Base-by-base conservation (phyloP, 1,140 invertebrate species). In the Sitodiplosis mosellana region DNA sequence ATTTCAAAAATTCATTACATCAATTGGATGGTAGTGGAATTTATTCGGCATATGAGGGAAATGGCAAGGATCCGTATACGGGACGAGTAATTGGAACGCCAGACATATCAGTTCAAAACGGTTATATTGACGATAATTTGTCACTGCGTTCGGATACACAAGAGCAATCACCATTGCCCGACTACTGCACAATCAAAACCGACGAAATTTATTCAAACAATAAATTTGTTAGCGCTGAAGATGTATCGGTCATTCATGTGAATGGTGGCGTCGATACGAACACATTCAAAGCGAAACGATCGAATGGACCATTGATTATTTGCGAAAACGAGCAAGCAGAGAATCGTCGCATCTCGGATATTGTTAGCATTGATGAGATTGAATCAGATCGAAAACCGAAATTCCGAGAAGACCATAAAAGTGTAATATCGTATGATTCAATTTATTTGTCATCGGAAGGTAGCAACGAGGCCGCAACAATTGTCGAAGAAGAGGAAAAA, bases 1-100 rank as follows among this genome's bases (percentile, higher is more conserved):
- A 75, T 57, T 73, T 76, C 22, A 70, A 74, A 54, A 74, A 64
- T n/a, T 64, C 62, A 6, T 47, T 60, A 47, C 62, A 64, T 48
- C 62, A 64, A 49, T 15, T 36, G 46, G n/a, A 5, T 55, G 49
- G 21, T 54, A 59, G 10, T 14, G 18, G 45, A 56, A 11, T 51
- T 55, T 15, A 51, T 54, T 18, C 54, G 54, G 14, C 41, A 12
- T 18, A n/a, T 17, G 20, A 43, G 20, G 18, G 18, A 6, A 41
- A 11, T 7, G 38, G 18, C n/a, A 21, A 20, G 6, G 18, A 19
- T 18, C 11, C 18, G 8, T 20, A 11, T 5, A 43, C 41, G 10
- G 41, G 11, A 5, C n/a, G n/a, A 12, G 14, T 12, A 17, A 21
- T 43, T 18, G 11, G n/a, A 2, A 20, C n/a, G 11, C 18, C 41